A percentile compares a stretch with the other conserved stretches of the same genome.
phyloP scores from a whole-genome alignment of 2,797 vertebrate genomes.

The Alfaro cultratus region DNA sequence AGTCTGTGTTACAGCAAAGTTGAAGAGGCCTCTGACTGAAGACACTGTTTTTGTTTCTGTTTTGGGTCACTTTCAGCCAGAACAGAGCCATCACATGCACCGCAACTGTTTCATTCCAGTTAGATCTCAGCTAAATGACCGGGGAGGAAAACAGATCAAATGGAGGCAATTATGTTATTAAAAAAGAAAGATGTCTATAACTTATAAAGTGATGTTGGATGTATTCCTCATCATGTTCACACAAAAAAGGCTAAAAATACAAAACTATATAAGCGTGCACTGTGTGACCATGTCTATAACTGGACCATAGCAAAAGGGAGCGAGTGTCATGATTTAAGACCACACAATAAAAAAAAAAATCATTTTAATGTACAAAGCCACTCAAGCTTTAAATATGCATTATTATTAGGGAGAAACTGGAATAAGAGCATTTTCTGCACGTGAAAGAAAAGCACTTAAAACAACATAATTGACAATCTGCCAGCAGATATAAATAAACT shows the following conservation, averaged over 20 bases:
- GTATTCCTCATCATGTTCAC: neutral
- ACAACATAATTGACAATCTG: conserved; percentile 43
- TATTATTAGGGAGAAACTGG: conserved; percentile 32
- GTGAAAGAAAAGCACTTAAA: conserved; percentile 17
- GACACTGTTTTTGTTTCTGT: neutral
- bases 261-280: neutral
- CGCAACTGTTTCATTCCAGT: too few relatives aligned
- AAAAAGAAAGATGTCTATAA: neutral
- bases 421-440: conserved; percentile 28
- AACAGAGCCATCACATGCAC: neutral
- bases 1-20: too few relatives aligned
- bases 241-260: neutral
- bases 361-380: conserved; percentile 26
- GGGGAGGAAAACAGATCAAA: neutral
- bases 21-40: too few relatives aligned
- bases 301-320: conserved; percentile 10
- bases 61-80: neutral
- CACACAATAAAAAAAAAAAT: neutral
- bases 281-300: neutral
- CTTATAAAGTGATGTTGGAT: neutral
- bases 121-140: neutral
- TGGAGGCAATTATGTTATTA: neutral
- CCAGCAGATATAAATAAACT: conserved; percentile 54
- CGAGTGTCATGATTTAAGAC: neutral
- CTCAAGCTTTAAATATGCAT: conserved; percentile 28